A percentile compares a stretch with the other conserved stretches of the same genome.
Conservation (phyloP, 1,140 invertebrate genomes). For the Pogonomyrmex californicus region DNA sequence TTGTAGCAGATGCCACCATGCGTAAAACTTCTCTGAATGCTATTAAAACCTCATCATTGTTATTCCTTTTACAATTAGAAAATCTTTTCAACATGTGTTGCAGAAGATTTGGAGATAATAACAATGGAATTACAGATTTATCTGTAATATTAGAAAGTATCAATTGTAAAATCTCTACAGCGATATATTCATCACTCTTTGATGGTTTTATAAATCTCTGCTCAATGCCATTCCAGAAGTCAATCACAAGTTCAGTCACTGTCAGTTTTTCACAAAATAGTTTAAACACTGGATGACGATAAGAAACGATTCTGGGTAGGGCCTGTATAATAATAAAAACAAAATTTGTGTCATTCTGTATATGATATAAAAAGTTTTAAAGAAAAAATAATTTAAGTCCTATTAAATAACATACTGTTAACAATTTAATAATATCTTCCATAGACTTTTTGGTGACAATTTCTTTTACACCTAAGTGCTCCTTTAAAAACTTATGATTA, state of each 20-base stretch:
- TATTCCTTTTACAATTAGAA: conserved; percentile 85
- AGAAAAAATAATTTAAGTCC: not conserved
- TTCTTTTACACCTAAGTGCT: conserved; percentile 86
- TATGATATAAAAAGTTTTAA: no score
- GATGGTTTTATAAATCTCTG: conserved; percentile 88
- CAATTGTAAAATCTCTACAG: conserved; percentile 86
- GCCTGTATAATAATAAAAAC: conserved; percentile 81
- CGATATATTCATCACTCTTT: conserved; percentile 88
- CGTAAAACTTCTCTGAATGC: conserved; percentile 87
- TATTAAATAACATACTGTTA: conserved; percentile 87
- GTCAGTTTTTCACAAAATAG: conserved; percentile 87
- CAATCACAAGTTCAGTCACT: conserved; percentile 83
- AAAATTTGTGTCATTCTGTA: conserved; percentile 27
- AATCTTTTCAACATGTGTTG: conserved; percentile 88
- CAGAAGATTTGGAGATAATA: conserved; percentile 88
- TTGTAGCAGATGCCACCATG: conserved; percentile 86
- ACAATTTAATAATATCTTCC: conserved; percentile 86
- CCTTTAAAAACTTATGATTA: conserved; percentile 86
- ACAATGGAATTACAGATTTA: conserved; percentile 85
- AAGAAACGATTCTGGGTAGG: conserved; percentile 87
- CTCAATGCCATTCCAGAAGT: conserved; percentile 89
- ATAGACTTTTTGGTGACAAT: conserved; percentile 88
- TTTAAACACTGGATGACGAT: conserved; percentile 89
- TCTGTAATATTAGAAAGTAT: conserved; percentile 86
- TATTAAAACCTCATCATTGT: conserved; percentile 84